These are phyloP conservation scores for Amblyjoppa proteus DNA, from an alignment of 2,888 invertebrate genomes.

Conservation along the genomic window DNA sequence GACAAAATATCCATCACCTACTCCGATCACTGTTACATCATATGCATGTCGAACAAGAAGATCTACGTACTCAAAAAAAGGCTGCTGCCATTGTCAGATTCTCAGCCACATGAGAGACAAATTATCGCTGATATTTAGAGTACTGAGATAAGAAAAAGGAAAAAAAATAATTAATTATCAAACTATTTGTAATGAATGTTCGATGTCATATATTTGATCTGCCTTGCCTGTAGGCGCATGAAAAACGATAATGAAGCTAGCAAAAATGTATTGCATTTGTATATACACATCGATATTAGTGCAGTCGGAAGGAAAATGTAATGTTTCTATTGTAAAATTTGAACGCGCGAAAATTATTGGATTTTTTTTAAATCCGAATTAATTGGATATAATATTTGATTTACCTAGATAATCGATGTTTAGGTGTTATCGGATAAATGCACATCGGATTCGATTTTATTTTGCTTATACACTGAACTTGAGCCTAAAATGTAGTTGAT, in stretches of 20 bases:
- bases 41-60: constrained; percentile 95
- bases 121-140: constrained; percentile 73
- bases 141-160: not conserved
- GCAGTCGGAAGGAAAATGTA: not conserved
- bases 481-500: not conserved
- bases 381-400: not conserved
- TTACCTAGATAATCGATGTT: not conserved
- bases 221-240: not conserved
- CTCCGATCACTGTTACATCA: constrained; percentile 93
- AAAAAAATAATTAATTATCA: not conserved
- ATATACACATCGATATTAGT: not conserved
- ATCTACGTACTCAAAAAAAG: constrained; percentile 92
- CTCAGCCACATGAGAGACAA: constrained; percentile 68
- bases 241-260: not conserved
- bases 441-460: not conserved
- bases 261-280: not conserved
- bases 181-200: constrained; percentile 48
- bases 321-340: not conserved
- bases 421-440: not conserved
- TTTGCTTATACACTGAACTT: not conserved
- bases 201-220: not conserved
- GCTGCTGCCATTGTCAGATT: constrained; percentile 43
- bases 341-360: not conserved
- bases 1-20: constrained; percentile 94
- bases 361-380: not conserved